These are phyloP conservation scores for Noctilio leporinus DNA, from an alignment of 2,113 vertebrate species.

Conservation along the genomic window DNA sequence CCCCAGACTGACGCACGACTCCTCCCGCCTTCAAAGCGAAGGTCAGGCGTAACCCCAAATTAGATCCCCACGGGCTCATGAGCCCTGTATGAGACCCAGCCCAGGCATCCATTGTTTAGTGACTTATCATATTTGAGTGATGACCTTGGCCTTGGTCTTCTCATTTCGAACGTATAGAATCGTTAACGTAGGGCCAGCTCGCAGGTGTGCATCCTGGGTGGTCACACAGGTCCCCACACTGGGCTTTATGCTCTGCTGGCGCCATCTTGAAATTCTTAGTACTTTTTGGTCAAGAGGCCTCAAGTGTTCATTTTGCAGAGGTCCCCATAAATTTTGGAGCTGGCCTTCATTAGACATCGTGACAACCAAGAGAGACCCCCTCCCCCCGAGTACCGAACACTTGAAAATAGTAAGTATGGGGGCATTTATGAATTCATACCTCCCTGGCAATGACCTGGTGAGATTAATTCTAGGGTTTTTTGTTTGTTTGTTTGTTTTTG, in stretches of 20 bases:
- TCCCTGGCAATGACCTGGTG: too few relatives aligned
- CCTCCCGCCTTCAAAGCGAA: background rate
- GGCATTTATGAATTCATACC: background rate
- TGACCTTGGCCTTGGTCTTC: background rate
- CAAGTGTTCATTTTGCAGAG: background rate
- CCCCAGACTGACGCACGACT: background rate
- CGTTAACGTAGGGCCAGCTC: background rate
- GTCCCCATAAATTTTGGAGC: background rate
- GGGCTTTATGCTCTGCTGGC: background rate
- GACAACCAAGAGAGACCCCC: background rate
- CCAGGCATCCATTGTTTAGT: background rate
- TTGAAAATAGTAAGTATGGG: background rate
- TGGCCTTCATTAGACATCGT: background rate
- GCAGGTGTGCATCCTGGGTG: rapidly evolving
- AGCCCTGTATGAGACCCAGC: background rate
- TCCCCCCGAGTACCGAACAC: background rate
- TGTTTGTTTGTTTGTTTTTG: too few relatives aligned
- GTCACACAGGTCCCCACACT: background rate
- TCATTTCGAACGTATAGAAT: background rate
- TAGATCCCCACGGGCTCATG: background rate
- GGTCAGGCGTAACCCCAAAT: background rate
- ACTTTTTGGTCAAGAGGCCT: background rate
- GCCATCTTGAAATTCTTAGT: background rate
- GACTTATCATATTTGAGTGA: background rate
- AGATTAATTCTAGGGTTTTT: too few relatives aligned